Percentiles rank a stretch among this genome's conserved stretches.
Conservation (phyloP, 2,113 vertebrate species). For the Nycticorax nycticorax region DNA sequence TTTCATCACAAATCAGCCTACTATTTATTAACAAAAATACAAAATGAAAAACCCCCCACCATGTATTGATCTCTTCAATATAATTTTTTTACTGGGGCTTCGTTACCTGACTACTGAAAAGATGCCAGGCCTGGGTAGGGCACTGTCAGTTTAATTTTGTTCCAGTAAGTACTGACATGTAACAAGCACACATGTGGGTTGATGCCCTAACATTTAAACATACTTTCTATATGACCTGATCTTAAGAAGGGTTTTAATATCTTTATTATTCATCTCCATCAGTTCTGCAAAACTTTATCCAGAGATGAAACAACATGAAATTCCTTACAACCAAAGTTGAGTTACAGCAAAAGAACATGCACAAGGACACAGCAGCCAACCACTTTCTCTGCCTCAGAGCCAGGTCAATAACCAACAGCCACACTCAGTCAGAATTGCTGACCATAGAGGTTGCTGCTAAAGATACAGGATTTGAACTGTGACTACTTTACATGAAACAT, state of each 20-base stretch:
- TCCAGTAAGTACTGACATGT: slow-evolving; percentile 18
- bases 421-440: neutral
- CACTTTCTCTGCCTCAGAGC: neutral
- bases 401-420: neutral
- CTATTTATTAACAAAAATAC: neutral
- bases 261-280: neutral
- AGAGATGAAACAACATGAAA: slow-evolving; percentile 49
- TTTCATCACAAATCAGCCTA: neutral
- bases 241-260: neutral
- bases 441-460: neutral
- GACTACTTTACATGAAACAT: neutral
- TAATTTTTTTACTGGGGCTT: neutral
- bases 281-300: slow-evolving; percentile 34
- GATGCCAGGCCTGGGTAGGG: slow-evolving; percentile 5
- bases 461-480: neutral
- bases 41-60: neutral
- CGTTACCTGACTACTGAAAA: neutral
- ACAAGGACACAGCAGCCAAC: slow-evolving; percentile 9
- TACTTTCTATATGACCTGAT: neutral
- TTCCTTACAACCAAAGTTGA: slow-evolving; percentile 59
- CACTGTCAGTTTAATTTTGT: neutral
- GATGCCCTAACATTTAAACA: neutral
- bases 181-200: neutral
- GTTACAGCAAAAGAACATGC: slow-evolving; percentile 64
- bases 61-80: neutral